phyloP scores from a whole-genome alignment of 1,140 invertebrate species.

The Hirudo medicinalis region DNA sequence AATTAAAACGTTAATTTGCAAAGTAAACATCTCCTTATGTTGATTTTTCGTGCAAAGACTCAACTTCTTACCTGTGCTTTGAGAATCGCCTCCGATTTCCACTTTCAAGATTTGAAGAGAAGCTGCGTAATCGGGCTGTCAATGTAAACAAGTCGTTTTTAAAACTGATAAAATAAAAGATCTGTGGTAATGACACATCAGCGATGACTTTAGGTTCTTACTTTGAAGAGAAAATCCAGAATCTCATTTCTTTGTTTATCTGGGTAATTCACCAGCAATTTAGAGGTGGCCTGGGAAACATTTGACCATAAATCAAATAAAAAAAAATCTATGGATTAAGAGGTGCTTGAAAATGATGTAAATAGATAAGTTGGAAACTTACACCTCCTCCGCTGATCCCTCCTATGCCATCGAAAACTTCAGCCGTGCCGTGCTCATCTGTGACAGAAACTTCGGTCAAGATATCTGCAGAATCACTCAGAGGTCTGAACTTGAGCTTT shows the following conservation, averaged over 20 bases:
- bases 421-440: constrained; percentile 2
- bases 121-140: constrained; percentile 36
- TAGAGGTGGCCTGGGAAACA: constrained; percentile 34
- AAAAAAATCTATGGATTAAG: too few relatives aligned
- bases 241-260: constrained; percentile 34
- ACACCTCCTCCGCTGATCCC: constrained; percentile 22
- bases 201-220: constrained; percentile 18
- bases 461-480: too few relatives aligned
- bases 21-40: not conserved
- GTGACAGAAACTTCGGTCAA: not conserved
- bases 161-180: constrained; percentile 16
- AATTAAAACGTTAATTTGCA: too few relatives aligned
- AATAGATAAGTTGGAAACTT: not conserved
- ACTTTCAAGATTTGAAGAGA: constrained; percentile 38
- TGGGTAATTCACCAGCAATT: constrained; percentile 36
- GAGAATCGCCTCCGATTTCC: constrained; percentile 38
- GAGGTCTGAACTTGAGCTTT: too few relatives aligned
- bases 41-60: not conserved
- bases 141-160: constrained; percentile 11
- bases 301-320: too few relatives aligned
- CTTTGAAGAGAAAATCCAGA: constrained; percentile 39
- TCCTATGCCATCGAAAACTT: constrained; percentile 20
- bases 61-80: constrained; percentile 28
- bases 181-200: not conserved
- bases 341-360: too few relatives aligned